These are phyloP conservation scores for Drosophila maculinotata DNA, from an alignment of 2,888 invertebrate species.

Conservation along the genomic window DNA sequence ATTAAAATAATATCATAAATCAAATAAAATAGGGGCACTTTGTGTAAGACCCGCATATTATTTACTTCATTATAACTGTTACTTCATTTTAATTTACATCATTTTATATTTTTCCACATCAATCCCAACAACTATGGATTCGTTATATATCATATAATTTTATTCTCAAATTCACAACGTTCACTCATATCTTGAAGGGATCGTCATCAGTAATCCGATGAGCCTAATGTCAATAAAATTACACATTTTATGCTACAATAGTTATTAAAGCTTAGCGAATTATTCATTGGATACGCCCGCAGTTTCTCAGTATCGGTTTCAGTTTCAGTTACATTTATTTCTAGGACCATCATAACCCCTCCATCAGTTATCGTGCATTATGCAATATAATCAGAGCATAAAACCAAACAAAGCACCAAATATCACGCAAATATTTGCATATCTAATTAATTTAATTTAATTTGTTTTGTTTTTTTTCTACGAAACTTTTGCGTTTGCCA, in stretches of 20 bases:
- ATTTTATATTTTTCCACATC: background rate
- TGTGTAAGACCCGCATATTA: constrained; percentile 6
- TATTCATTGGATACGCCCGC: constrained; percentile 19
- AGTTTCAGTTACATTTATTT: background rate
- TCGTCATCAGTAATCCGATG: constrained; percentile 14
- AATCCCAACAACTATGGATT: background rate
- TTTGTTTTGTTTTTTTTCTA: constrained; percentile 13
- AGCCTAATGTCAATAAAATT: constrained; percentile 37
- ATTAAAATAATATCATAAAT: too few species aligned
- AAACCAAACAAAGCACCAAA: constrained; percentile 57
- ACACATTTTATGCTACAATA: constrained; percentile 9
- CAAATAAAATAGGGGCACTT: constrained; percentile 1
- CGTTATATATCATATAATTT: too few species aligned
- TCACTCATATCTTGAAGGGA: background rate
- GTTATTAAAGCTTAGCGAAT: constrained; percentile 25
- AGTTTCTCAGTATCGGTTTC: background rate
- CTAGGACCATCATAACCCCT: background rate
- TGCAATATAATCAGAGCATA: constrained; percentile 68
- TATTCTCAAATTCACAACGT: constrained; percentile 14
- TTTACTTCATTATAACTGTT: background rate
- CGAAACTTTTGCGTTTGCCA: constrained; percentile 4
- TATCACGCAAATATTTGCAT: constrained; percentile 76
- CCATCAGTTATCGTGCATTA: constrained; percentile 40
- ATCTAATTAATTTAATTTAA: constrained; percentile 69
- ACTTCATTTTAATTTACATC: background rate